Evolutionary conservation across 2,113 vertebrate species (phyloP), one percentile per base, ranked within the genome.

Genomic region (Halichoerus grypus): DNA sequence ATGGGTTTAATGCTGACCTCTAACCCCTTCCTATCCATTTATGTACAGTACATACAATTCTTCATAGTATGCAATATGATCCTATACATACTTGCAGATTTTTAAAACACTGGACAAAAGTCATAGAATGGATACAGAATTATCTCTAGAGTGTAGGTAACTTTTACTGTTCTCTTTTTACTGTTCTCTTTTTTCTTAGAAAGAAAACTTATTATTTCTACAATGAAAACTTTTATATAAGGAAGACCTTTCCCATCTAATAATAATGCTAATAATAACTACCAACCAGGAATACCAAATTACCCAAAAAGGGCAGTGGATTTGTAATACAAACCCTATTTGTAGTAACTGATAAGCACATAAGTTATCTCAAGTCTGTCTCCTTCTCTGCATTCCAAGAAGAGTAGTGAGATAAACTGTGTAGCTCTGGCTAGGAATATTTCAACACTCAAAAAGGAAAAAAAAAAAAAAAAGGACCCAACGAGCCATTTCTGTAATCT

Each of bases 381-480:
- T 88, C 49, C 84, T 81, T 80, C 61, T 80, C n/a, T 55, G 21
- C 49, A 76, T 95, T 95, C 51, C n/a, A 89, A 89, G 39, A 26
- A 83, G 46, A 90, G 12, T 51, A 61, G 63, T 28, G 49, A 74
- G 49, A 74, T 92, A 55, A 87, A 80, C 59, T 95, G 74, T 49
- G 16, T 74, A 39, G 10, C 22, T 67, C n/a, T 86, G n/a, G 28
- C 31, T 55, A 77, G n/a, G 21, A 90, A 72, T 86, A 55, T 86
- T 86, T 92, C 22, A 61, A 85, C 51, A 74, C 72, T 83, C 77
- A 46, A 24, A 94, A 57, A 15, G 8, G 15, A 1, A 24, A 10
- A 55, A 42, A 31, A 10, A 55, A 51, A 51, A 33, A 16, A 3
- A 8, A 57, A 46, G 39, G 53, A 33, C 2, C 1, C n/a, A 85